These are phyloP conservation scores for Heliconius congener DNA, from an alignment of 1,140 invertebrate species.

Conservation along the genomic window DNA sequence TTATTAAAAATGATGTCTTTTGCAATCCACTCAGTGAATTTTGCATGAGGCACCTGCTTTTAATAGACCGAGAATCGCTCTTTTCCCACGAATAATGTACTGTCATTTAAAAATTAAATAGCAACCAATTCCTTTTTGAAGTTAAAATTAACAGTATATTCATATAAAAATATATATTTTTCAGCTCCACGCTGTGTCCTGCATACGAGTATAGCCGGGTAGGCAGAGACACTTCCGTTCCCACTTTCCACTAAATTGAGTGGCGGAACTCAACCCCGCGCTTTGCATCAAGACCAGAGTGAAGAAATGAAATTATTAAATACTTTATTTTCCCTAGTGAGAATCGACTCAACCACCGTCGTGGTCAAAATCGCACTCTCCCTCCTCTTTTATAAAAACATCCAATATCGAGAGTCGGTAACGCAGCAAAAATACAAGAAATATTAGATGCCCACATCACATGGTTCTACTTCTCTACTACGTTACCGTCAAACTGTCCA, in stretches of 20 bases:
- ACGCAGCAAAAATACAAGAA: constrained; percentile 28
- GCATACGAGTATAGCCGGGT: too few species aligned
- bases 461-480: constrained; percentile 35
- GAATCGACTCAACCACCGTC: too few species aligned
- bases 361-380: too few species aligned
- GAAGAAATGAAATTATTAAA: too few species aligned
- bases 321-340: too few species aligned
- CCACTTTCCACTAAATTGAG: too few species aligned
- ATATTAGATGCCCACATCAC: constrained; percentile 34
- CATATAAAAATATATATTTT: too few species aligned
- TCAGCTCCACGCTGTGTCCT: too few species aligned
- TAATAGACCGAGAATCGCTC: constrained; percentile 5
- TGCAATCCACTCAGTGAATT: constrained; percentile 3
- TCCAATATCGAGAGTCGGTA: constrained; percentile 14
- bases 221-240: too few species aligned
- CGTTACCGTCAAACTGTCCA: constrained; percentile 70
- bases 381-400: not conserved
- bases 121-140: not conserved
- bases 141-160: too few species aligned
- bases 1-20: not conserved
- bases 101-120: not conserved
- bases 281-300: too few species aligned
- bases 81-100: constrained; percentile 6
- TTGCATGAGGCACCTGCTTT: constrained; percentile 9
- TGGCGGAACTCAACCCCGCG: too few species aligned